A percentile compares a stretch with the other conserved stretches of the same genome.
phyloP scores from a whole-genome alignment of 2,888 invertebrate species.

The Rambutsinella grinnellia region DNA sequence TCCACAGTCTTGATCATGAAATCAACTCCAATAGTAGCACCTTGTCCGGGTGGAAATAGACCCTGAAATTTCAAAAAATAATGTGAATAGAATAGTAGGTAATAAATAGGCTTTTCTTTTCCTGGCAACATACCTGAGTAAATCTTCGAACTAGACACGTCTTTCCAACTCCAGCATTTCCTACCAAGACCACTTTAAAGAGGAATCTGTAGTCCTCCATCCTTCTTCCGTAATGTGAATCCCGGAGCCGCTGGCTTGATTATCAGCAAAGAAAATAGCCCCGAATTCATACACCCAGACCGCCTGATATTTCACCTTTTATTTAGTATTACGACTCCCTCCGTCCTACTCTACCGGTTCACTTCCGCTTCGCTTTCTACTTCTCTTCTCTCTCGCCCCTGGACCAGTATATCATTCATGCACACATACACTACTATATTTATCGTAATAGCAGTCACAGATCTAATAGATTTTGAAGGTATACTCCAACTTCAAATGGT shows the following conservation, averaged over 20 bases:
- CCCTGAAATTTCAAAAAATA: constrained; percentile 73
- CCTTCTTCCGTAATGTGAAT: constrained; percentile 9
- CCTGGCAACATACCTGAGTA: constrained; percentile 80
- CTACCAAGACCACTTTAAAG: constrained; percentile 98
- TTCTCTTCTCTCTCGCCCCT: background rate
- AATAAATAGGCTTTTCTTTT: too few relatives aligned
- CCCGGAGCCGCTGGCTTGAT: constrained; percentile 23
- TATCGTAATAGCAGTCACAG: background rate
- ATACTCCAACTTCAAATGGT: too few relatives aligned
- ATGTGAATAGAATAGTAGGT: background rate
- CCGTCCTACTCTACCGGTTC: constrained; percentile 38
- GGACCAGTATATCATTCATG: constrained; percentile 7
- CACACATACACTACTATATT: too few relatives aligned
- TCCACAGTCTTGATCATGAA: constrained; percentile 99
- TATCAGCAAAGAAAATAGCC: constrained; percentile 31
- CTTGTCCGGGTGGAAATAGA: constrained; percentile 97
- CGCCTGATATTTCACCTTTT: constrained; percentile 41
- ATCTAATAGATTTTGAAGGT: background rate
- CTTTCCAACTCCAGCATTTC: constrained; percentile 98
- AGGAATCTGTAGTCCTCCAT: constrained; percentile 99
- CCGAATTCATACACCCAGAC: constrained; percentile 35
- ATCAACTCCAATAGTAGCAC: constrained; percentile 98
- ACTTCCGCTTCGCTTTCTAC: background rate
- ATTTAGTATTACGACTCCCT: constrained; percentile 52
- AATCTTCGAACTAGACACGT: constrained; percentile 97